Evolutionary conservation across 2,888 invertebrate species (phyloP), one percentile per base, ranked within the genome.

Genomic region (Xestia xanthographa): DNA sequence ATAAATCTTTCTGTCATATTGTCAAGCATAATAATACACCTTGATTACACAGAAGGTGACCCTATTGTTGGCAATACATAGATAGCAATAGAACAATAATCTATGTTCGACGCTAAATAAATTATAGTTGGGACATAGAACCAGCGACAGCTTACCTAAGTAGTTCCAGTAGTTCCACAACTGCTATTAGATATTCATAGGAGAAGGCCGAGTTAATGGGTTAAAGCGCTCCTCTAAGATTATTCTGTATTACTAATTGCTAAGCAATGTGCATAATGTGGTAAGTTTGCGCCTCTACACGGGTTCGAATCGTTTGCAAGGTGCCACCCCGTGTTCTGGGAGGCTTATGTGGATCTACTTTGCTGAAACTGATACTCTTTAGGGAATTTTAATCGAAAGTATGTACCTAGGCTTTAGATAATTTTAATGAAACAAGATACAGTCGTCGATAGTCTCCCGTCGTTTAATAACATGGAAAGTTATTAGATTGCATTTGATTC

Each of bases 121-220:
- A 90, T 90, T 89, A 89, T 86, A 79, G 76, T 78, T 75, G 71
- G 83, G 83, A 83, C 81, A 83, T 79, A 79, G 80, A 79, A 85
- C 83, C 83, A 83, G 86, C 79, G 88, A 89, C 88, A 90, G 87
- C 84, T 86, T 84, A 77, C 81, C 82, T 85, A 87, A 87, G 87
- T 88, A 88, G 85, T 87, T 86, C 79, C 83, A 84, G 80, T 84
- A 88, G 88, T 89, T 89, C 80, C 83, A 82, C 75, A 87, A 90
- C 88, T 85, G 81, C 86, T 86, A 87, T 88, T 89, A 87, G 85
- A 83, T 86, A 88, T 90, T 90, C 88, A 88, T 88, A 89, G 84
- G 77, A 76, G 86, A 87, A 85, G 86, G 63, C 84, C 75, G 83
- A 87, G 84, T 88, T 88, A 87, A 86, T 72, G 81, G 82, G 80